A percentile compares a stretch with the other conserved stretches of the same genome.
These are phyloP conservation scores for Promerops cafer DNA, from an alignment of 2,113 vertebrate species.

Conservation along the genomic window DNA sequence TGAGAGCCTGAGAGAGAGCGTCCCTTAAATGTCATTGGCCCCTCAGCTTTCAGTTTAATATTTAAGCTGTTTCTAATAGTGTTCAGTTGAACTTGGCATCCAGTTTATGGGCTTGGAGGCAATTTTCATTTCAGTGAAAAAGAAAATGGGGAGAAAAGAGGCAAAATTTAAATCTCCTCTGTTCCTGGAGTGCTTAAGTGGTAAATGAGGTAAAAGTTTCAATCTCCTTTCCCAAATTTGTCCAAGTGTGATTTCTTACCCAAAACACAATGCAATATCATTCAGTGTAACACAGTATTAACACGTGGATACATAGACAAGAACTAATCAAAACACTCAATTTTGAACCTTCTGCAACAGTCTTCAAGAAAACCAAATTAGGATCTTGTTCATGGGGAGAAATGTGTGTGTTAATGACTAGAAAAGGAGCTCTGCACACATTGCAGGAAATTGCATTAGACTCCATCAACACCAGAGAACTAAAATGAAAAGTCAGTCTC, in stretches of 20 bases:
- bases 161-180: not conserved
- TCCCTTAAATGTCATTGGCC: not conserved
- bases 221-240: not conserved
- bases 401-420: not conserved
- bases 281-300: not conserved
- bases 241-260: not conserved
- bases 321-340: not conserved
- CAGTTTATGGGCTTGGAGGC: not conserved
- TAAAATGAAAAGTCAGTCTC: not conserved
- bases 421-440: not conserved
- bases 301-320: not conserved
- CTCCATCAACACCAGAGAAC: not conserved
- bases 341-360: not conserved
- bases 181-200: not conserved
- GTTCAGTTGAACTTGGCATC: constrained; percentile 8
- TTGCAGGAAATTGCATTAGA: not conserved
- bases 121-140: not conserved
- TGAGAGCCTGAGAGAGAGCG: not conserved
- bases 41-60: not conserved
- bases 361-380: constrained; percentile 1
- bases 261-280: not conserved
- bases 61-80: constrained; percentile 53
- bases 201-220: not conserved
- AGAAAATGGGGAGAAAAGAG: not conserved
- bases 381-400: not conserved